Evolutionary conservation across 2,113 vertebrate species (phyloP), one percentile per base, ranked within the genome.

Genomic region (Neomonachus schauinslandi): DNA sequence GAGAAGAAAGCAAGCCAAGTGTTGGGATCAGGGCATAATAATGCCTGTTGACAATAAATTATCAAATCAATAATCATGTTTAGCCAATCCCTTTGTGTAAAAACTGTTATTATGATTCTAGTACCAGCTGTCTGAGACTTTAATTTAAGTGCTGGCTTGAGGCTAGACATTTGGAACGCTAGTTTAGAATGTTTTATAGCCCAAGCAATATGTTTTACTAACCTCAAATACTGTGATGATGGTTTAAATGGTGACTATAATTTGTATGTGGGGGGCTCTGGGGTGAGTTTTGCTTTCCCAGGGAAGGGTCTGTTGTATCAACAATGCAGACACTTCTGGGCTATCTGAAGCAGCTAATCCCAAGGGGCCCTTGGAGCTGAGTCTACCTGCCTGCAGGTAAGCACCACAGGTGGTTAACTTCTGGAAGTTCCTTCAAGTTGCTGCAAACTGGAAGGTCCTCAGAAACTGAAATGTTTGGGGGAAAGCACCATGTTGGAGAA

Each of bases 131-230:
- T 99, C 99, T 99, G 98, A 99, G 99, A 99, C 98, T 99, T 99
- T 99, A 99, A 99, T 99, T 99, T 99, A 99, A 99, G 99, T 99
- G 99, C 97, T 99, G 99, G 99, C 99, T 99, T 91, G 97, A 99
- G 99, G 99, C 99, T 89, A 99, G 98, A 98, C 98, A 99, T 99
- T 99, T 99, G 98, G 98, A 99, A 99, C 98, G 99, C 99, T 99
- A 99, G 99, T 99, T 99, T 98, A 99, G 99, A 98, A 98, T 99
- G 99, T 98, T 99, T 99, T 99, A 99, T 99, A 99, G 99, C 98
- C 98, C 98, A 95, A 98, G 98, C 99, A 99, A 99, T 99, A 99
- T 99, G 99, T 99, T 99, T 99, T 99, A 98, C 98, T 99, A 99
- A 99, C 99, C 98, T 99, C 99, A 98, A 98, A 99, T 99, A 98